Percentiles rank a stretch among this genome's conserved stretches.
phyloP scores from a whole-genome alignment of 2,888 invertebrate genomes.

The Sceliomorpha sp. region DNA sequence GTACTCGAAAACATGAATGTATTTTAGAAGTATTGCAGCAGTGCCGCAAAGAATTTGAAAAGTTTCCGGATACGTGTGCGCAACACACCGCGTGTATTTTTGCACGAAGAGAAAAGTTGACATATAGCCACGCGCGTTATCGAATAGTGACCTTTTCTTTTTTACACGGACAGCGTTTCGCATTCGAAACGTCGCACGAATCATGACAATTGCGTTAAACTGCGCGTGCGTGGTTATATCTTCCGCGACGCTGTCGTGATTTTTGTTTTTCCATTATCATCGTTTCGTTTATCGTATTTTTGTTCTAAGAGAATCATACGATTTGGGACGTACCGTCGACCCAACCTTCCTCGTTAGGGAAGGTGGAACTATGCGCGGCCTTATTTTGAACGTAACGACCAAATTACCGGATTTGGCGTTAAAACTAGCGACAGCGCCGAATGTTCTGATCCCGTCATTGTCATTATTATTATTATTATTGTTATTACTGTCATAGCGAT shows the following conservation, averaged over 20 bases:
- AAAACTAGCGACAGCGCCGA: too few relatives aligned
- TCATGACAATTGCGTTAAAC: conserved; percentile 22
- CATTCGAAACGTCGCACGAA: conserved; percentile 14
- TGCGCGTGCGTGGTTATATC: conserved; percentile 6
- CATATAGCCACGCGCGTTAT: not conserved
- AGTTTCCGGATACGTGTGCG: conserved; percentile 15
- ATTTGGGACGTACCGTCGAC: too few relatives aligned
- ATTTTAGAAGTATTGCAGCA: conserved; percentile 62
- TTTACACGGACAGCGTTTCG: conserved; percentile 16
- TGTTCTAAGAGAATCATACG: too few relatives aligned
- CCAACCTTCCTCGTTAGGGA: too few relatives aligned
- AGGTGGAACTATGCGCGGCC: too few relatives aligned
- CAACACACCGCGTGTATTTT: too few relatives aligned
- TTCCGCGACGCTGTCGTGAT: conserved; percentile 22
- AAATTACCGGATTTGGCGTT: too few relatives aligned
- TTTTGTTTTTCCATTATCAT: conserved; percentile 27
- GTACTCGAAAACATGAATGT: conserved; percentile 17
- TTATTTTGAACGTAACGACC: too few relatives aligned
- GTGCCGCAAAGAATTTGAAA: conserved; percentile 42
- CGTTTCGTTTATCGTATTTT: conserved; percentile 23
- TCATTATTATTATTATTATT: conserved; percentile 3
- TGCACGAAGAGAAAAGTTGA: conserved; percentile 2
- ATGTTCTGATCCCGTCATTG: too few relatives aligned
- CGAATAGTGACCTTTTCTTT: conserved; percentile 4
- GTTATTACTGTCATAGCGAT: conserved; percentile 23